These are phyloP conservation scores for Lacerta agilis DNA, from an alignment of 2,797 vertebrate genomes.

Conservation along the genomic window DNA sequence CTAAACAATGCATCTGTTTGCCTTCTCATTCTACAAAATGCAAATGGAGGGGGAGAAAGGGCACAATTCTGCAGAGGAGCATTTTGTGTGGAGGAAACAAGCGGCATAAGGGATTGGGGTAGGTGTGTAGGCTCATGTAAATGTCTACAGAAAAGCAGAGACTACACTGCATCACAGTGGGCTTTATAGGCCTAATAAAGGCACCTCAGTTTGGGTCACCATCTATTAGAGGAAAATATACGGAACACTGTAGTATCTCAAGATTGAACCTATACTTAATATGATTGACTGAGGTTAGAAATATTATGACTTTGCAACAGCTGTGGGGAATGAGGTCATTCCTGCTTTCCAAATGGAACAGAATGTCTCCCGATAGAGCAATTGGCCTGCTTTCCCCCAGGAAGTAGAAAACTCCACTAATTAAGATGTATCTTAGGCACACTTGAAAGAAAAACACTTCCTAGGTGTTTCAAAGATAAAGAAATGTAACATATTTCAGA, in stretches of 20 bases:
- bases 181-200: background rate
- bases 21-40: background rate
- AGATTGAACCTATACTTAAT: background rate
- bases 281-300: constrained; percentile 4
- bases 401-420: constrained; percentile 28
- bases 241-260: background rate
- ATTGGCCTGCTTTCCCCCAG: background rate
- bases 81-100: background rate
- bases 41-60: background rate
- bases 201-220: background rate
- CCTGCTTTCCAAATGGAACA: constrained; percentile 17
- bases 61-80: background rate
- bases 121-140: background rate
- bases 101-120: background rate
- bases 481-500: constrained; percentile 4
- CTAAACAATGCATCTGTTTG: background rate
- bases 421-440: constrained; percentile 15
- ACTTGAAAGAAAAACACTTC: constrained; percentile 14
- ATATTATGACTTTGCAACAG: constrained; percentile 33
- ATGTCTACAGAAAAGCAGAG: background rate
- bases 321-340: constrained; percentile 34
- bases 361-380: constrained; percentile 17
- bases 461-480: constrained; percentile 21
- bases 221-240: background rate
- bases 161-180: background rate